These are phyloP conservation scores for Dicrurus megarhynchus DNA, from an alignment of 2,113 vertebrate genomes.

Conservation along the genomic window DNA sequence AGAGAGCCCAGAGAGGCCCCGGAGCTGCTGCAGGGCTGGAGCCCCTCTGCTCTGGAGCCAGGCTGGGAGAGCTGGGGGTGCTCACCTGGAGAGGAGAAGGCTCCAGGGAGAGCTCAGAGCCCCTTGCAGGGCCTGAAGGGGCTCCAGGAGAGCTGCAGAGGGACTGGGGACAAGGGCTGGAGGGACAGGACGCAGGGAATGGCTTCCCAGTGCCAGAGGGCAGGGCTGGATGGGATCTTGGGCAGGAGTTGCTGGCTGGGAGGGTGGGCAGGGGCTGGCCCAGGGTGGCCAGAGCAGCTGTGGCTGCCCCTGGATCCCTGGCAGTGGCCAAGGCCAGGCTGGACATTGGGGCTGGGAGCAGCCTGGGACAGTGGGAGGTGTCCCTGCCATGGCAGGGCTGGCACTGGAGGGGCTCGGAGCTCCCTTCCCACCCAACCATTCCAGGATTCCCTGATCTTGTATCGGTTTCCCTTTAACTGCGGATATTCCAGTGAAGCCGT, in stretches of 20 bases:
- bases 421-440: neutral
- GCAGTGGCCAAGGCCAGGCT: neutral
- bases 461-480: rapidly evolving
- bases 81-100: neutral
- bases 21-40: neutral
- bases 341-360: neutral
- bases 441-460: neutral
- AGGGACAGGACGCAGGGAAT: neutral
- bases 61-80: neutral
- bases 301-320: neutral
- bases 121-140: neutral
- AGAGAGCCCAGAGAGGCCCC: neutral
- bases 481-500: rapidly evolving
- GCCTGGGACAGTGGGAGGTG: neutral
- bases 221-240: neutral
- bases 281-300: neutral
- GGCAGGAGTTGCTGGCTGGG: neutral
- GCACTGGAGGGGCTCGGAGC: rapidly evolving
- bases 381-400: neutral
- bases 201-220: neutral
- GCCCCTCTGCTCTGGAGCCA: neutral
- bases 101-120: neutral
- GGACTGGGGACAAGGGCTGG: neutral
- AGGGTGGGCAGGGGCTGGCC: too few relatives aligned
- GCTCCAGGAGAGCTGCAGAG: neutral